Evolutionary conservation across 2,797 vertebrate species (phyloP), one percentile per base, ranked within the genome.

Genomic region (Periophthalmus magnuspinnatus): DNA sequence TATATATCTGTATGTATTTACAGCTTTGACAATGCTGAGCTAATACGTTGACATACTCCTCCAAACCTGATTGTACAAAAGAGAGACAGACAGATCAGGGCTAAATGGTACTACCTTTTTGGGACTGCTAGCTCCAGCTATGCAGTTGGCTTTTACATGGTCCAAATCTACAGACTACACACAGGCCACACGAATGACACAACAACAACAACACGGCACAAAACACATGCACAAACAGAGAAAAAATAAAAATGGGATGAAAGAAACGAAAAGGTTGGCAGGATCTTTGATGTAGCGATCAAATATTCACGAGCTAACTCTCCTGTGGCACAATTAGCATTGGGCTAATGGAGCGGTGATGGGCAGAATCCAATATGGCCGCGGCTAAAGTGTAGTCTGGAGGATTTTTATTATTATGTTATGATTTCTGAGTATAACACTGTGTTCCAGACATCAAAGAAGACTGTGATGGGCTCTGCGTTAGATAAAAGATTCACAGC

Each of bases 151-250:
- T 95, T 85, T 95, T 96, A 95, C 91, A 94, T 88, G 95, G 91
- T 98, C 95, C 96, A 93, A 91, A 95, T 93, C 97, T 96, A 99
- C 92, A 96, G 89, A 96, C 97, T 98, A 97, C 90, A 92, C 95
- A 96, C 87, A 57, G 77, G 88, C 85, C 94, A 82, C 78, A 89
- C 86, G 84, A 75, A 79, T 9, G 78, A 94, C 95, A 85, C 86
- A 79, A 86, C 28, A 3, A 28, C 28, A 28, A 28, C 81, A 54
- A 82, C 83, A 90, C 78, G 3, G 82, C 84, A 95, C 90, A 94
- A 93, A 95, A 95, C 94, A 98, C 95, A 96, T 95, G 95, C 96
- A 95, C 94, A 95, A 93, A 92, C 85, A 90, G 71, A 84, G 81
- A 94, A 93, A 93, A 90, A 94, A 65, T 33, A 52, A 93, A 93